Conservation (phyloP, 2,113 vertebrate species). For the Lepidothrix coronata region DNA sequence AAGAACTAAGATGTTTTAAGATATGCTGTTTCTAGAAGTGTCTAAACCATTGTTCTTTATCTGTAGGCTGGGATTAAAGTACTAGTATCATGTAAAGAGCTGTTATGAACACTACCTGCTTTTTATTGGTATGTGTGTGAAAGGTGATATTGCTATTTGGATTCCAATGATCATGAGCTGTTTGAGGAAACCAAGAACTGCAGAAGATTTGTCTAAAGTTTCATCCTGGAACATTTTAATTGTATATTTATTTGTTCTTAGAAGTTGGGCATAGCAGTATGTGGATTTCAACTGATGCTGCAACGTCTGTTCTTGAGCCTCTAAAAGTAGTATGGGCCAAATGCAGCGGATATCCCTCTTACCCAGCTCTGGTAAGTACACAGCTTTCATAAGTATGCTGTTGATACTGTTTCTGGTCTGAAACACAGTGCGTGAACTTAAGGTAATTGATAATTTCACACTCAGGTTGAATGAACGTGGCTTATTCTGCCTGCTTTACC, state of each 20-base stretch:
- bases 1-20: background rate
- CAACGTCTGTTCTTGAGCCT: slow-evolving; percentile 91
- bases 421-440: rapidly evolving
- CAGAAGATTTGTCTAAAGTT: background rate
- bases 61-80: background rate
- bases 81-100: background rate
- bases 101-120: background rate
- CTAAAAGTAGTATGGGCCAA: slow-evolving; percentile 99
- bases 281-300: slow-evolving; percentile 93
- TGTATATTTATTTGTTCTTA: slow-evolving; percentile 66
- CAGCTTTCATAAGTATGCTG: background rate
- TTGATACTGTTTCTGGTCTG: background rate
- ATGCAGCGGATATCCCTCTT: slow-evolving; percentile 98
- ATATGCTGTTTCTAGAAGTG: background rate
- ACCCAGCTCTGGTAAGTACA: slow-evolving; percentile 94
- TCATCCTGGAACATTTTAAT: background rate
- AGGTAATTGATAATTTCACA: background rate
- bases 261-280: slow-evolving; percentile 96
- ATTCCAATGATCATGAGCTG: background rate
- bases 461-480: background rate
- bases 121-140: background rate
- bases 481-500: background rate
- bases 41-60: background rate
- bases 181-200: background rate
- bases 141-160: background rate